Evolutionary conservation across 1,140 invertebrate species (phyloP).

Genomic region (Odontomachus brunneus): DNA sequence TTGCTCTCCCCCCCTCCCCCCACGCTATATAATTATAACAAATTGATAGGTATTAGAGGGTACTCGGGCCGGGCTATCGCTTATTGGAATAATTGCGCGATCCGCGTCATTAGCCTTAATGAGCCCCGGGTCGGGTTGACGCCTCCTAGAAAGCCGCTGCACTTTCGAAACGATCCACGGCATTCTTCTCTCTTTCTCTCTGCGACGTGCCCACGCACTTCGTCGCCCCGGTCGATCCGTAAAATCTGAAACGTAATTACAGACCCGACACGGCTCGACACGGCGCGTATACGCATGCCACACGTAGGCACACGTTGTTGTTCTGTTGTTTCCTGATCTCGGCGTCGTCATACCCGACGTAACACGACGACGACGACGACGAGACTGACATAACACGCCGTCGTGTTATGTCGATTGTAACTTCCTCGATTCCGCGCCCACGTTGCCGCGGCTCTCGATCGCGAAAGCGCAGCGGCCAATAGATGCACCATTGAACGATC

Average conservation of each 20-base stretch:
- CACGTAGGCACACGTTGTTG: conserved; percentile 5
- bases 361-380: too few relatives aligned
- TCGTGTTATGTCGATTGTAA: conserved; percentile 3
- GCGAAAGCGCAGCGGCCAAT: neutral
- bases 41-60: conserved; percentile 80
- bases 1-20: neutral
- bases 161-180: conserved; percentile 67
- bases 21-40: conserved; percentile 76
- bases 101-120: conserved; percentile 79
- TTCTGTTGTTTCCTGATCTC: conserved; percentile 34
- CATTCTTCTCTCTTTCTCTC: too few relatives aligned
- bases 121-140: conserved; percentile 63
- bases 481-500: neutral
- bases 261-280: conserved; percentile 14
- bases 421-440: conserved; percentile 21
- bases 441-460: neutral
- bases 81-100: conserved; percentile 76
- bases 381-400: conserved; percentile 29
- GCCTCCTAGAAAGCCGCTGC: conserved; percentile 61
- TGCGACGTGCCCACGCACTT: conserved; percentile 54
- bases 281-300: conserved; percentile 27
- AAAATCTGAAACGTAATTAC: conserved; percentile 66
- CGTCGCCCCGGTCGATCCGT: conserved; percentile 51
- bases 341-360: neutral
- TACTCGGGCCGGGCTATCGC: conserved; percentile 51